A percentile compares a stretch with the other conserved stretches of the same genome.
Conservation (phyloP, 1,140 invertebrate species). For the Coenobita brevimanus region DNA sequence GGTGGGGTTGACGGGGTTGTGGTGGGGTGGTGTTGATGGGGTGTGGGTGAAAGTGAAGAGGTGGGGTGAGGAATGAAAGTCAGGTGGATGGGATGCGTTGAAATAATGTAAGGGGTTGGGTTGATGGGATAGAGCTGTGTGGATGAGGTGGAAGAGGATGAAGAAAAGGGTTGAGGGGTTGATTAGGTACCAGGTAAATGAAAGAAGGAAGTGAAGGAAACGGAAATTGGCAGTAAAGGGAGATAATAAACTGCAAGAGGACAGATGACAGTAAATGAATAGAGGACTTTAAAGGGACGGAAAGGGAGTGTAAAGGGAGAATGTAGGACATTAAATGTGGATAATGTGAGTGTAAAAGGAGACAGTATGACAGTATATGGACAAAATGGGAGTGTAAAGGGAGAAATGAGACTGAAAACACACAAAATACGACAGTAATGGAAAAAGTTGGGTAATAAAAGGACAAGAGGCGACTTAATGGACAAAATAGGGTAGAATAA, state of each 20-base stretch:
- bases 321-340: background rate
- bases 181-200: no score
- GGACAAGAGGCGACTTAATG: background rate
- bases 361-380: background rate
- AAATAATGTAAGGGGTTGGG: no score
- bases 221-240: no score
- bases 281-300: background rate
- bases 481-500: background rate
- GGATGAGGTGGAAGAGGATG: no score
- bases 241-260: no score
- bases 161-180: no score
- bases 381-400: background rate
- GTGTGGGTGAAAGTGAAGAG: background rate
- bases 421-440: background rate
- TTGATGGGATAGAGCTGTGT: no score
- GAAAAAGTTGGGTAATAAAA: background rate
- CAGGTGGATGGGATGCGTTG: no score
- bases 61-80: background rate
- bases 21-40: background rate
- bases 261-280: background rate
- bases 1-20: background rate
- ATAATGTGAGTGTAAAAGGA: no score
- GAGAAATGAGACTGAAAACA: background rate
- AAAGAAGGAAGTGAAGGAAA: no score
- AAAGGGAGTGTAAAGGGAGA: background rate